Evolutionary conservation across 2,797 vertebrate genomes (phyloP).

Genomic region (Sebastes vulpes): DNA sequence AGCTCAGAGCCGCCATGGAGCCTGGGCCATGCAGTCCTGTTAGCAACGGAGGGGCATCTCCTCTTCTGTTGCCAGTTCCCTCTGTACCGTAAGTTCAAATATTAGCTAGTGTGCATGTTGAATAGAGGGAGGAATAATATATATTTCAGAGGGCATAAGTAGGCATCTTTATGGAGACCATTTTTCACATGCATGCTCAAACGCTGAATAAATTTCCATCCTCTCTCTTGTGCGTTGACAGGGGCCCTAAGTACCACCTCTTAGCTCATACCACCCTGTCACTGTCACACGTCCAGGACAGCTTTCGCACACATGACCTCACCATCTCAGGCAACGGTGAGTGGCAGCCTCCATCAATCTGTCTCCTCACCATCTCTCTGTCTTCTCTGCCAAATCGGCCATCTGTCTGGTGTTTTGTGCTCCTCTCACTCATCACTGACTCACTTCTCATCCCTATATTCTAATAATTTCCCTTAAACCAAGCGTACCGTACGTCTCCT

Average conservation of each 20-base stretch:
- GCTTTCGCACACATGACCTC: slow-evolving; percentile 95
- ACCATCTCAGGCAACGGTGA: slow-evolving; percentile 90
- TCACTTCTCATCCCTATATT: slow-evolving; percentile 11
- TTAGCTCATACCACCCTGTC: slow-evolving; percentile 90
- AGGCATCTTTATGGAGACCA: neutral
- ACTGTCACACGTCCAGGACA: slow-evolving; percentile 91
- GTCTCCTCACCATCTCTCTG: slow-evolving; percentile 30
- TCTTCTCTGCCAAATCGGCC: slow-evolving; percentile 49
- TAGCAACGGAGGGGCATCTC: slow-evolving; percentile 84
- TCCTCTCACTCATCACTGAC: slow-evolving; percentile 23
- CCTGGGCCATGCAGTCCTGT: slow-evolving; percentile 85
- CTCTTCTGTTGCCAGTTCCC: slow-evolving; percentile 89
- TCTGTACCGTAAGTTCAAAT: slow-evolving; percentile 87
- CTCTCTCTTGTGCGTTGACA: slow-evolving; percentile 67
- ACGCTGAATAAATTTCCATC: neutral
- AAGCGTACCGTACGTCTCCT: neutral
- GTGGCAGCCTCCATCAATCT: slow-evolving; percentile 57
- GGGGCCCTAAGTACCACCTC: slow-evolving; percentile 93
- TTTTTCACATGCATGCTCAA: neutral
- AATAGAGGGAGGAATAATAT: neutral
- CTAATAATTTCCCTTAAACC: slow-evolving; percentile 40
- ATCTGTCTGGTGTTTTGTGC: slow-evolving; percentile 55
- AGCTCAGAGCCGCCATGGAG: slow-evolving; percentile 90
- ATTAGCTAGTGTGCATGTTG: neutral
- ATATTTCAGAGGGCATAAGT: neutral